Base-by-base conservation (phyloP, 1,140 invertebrate genomes). In the Aricia agestis region DNA sequence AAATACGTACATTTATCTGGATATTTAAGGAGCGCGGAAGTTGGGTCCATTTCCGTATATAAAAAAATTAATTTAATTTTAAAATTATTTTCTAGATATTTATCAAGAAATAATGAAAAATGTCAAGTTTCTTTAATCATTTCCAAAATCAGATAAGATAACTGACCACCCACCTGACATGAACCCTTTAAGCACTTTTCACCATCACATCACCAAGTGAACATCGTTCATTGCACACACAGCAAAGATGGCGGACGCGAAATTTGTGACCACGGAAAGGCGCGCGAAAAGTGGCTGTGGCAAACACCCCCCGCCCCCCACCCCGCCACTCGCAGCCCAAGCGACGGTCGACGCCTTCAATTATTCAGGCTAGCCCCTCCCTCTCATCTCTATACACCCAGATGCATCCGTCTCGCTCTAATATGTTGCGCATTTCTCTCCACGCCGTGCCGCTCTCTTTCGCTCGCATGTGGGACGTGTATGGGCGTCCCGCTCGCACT, bases 211-310 rank as follows among this genome's bases (percentile, higher is more conserved):
- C 59, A 78, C 75, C 74, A 81, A 82, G 74, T 80, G 79, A 78
- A 74, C 82, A 82, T 74, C 76, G 77, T 74, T 79, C 80, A 82
- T 78, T 73, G 77, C 77, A 81, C 81, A 72, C 72, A 74, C 71
- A 72, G 71, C 71, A 52, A 85, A 86, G 79, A 85, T 86, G 84
- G 84, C 84, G 75, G 78, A 79, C 80, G 80, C 82, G 76, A 81
- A 86, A 82, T 82, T 85, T 85, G 80, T 82, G 85, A 81, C 83
- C 82, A 72, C 72, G 83, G 59, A 86, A 85, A 86, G 83, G 78
- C 83, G 80, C 76, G 79, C 83, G 81, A 78, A 79, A 85, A 84
- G 81, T 84, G 82, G 80, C 79, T 72, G 67, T 71, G 74, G 74
- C 79, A 78, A 78, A 78, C 76, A 78, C 66, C 74, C 66, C 67